Percentiles rank a stretch among this genome's conserved stretches.
These are phyloP conservation scores for Macrostomum cliftonense DNA, from an alignment of 2,888 invertebrate genomes.

Conservation along the genomic window DNA sequence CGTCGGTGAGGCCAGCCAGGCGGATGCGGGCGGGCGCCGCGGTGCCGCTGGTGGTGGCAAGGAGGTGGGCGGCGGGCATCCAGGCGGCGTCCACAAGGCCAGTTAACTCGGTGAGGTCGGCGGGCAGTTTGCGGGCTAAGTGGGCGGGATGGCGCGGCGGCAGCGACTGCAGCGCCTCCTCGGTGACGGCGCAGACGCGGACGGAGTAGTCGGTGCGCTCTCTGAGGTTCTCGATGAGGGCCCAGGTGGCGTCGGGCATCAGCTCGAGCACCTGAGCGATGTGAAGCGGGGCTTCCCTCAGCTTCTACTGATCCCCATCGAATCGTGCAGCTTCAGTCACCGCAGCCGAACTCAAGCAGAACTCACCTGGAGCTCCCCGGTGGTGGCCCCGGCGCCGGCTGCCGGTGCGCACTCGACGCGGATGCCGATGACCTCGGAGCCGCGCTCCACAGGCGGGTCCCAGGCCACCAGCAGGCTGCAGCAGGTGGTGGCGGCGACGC, in stretches of 20 bases:
- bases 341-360: too few relatives aligned
- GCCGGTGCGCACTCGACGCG: constrained; percentile 3
- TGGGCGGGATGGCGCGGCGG: constrained; percentile 26
- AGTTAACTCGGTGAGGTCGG: constrained; percentile 16
- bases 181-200: constrained; percentile 31
- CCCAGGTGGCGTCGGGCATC: constrained; percentile 25
- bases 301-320: constrained; percentile 14
- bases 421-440: constrained; percentile 31
- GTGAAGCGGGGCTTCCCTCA: neutral
- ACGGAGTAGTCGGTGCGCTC: constrained; percentile 34
- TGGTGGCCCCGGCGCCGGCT: neutral
- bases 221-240: constrained; percentile 22
- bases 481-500: constrained; percentile 30
- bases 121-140: constrained; percentile 21
- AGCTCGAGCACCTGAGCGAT: constrained; percentile 17
- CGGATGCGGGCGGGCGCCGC: constrained; percentile 6
- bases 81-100: constrained; percentile 27
- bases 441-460: constrained; percentile 32
- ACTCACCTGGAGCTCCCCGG: neutral
- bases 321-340: too few relatives aligned
- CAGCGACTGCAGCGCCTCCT: constrained; percentile 34
- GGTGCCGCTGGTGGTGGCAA: constrained; percentile 33
- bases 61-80: constrained; percentile 28
- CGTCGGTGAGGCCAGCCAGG: constrained; percentile 16
- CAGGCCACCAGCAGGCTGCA: constrained; percentile 30